Evolutionary conservation across 2,888 invertebrate species (phyloP).

Genomic region (Cepaea hortensis): DNA sequence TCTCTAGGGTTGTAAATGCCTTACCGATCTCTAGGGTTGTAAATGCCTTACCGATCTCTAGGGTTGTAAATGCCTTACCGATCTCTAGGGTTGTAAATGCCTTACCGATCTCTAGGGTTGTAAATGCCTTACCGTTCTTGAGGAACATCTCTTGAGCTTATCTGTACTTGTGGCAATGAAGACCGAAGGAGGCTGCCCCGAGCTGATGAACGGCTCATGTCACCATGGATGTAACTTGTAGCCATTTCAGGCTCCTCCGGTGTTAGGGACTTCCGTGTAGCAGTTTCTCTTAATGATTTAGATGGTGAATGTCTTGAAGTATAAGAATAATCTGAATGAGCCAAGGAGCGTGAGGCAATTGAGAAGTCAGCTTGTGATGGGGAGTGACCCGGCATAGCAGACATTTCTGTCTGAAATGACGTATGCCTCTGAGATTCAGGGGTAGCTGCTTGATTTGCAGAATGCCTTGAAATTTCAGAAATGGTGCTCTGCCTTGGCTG

Average conservation of each 20-base stretch:
- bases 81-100: too few relatives aligned
- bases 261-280: not conserved
- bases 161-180: not conserved
- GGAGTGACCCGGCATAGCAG: not conserved
- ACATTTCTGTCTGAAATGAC: not conserved
- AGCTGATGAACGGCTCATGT: not conserved
- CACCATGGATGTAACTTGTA: not conserved
- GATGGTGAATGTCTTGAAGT: not conserved
- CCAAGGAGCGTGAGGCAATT: not conserved
- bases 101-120: too few relatives aligned
- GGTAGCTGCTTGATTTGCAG: too few relatives aligned
- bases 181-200: not conserved
- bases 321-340: not conserved
- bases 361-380: not conserved
- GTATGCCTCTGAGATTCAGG: not conserved
- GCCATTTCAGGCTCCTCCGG: not conserved
- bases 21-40: too few relatives aligned
- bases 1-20: too few relatives aligned
- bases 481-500: not conserved
- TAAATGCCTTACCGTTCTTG: too few relatives aligned
- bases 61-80: too few relatives aligned
- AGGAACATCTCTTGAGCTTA: not conserved
- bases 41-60: too few relatives aligned
- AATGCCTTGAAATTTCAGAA: not conserved
- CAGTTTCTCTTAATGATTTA: not conserved